phyloP scores from a whole-genome alignment of 2,797 vertebrate genomes.

The Sebastes hubbsi region DNA sequence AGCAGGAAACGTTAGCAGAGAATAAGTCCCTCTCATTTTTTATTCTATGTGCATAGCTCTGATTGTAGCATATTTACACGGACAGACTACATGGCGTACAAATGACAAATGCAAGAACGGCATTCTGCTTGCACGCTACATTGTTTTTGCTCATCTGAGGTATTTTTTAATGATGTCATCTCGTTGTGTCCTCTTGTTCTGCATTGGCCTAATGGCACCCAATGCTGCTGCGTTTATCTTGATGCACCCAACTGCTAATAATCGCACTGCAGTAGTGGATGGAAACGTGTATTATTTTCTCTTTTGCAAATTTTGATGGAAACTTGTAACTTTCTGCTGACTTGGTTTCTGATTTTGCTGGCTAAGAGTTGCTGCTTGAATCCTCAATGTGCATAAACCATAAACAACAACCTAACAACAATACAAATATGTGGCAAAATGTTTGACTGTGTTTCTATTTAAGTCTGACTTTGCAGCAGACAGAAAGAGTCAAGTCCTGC shows the following conservation, averaged over 20 bases:
- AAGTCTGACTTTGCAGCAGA: slow-evolving; percentile 27
- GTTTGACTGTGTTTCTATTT: slow-evolving; percentile 13
- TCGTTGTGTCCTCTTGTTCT: background rate
- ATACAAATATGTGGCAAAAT: background rate
- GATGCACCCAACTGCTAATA: too few species aligned
- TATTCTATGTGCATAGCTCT: too few species aligned
- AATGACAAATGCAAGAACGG: too few species aligned
- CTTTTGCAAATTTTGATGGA: background rate
- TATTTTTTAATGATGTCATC: background rate
- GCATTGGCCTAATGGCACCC: background rate
- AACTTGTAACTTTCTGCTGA: background rate
- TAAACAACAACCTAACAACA: background rate
- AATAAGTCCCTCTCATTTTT: too few species aligned
- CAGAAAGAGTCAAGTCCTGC: slow-evolving; percentile 31
- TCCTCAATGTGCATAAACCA: too few species aligned
- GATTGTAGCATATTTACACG: too few species aligned
- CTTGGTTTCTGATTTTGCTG: background rate
- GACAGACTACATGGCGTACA: too few species aligned
- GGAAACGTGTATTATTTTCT: background rate
- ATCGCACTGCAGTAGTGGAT: background rate
- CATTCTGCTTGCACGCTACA: too few species aligned
- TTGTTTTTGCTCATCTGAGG: too few species aligned
- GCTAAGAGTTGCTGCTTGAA: background rate
- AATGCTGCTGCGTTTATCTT: background rate
- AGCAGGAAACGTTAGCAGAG: too few species aligned